Evolutionary conservation across 2,797 vertebrate genomes (phyloP), one percentile per base, ranked within the genome.

Genomic region (Typhlichthys eigenmanni): DNA sequence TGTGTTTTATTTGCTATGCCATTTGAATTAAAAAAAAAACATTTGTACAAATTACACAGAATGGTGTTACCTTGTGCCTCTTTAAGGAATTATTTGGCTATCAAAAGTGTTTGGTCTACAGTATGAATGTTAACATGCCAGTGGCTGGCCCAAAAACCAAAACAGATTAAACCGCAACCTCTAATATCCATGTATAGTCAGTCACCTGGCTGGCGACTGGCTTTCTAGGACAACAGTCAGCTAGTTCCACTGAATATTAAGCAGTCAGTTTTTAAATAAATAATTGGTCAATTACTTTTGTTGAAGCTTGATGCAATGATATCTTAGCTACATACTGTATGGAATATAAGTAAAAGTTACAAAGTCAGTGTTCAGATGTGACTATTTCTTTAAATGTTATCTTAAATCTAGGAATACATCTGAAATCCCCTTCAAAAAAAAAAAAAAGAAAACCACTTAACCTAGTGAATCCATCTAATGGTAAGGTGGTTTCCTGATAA

Each of bases 21-120:
- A 64, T 66, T 47, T 58, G 66, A 68, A 58, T 61, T 74, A 71
- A 75, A 72, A 65, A 75, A 72, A 60, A 53, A 80, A 66, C 11
- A 13, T 13, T 46, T 52, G 24, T 13, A 5, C 24, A 73, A 60
- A 59, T 66, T 49, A 14, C 1, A n/a, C 66, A 73, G 55, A n/a
- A 8, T 51, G 16, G 6, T 34, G 52, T 29, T 49, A 54, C 48
- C 43, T 32, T 62, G 43, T 48, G 13, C 24, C 24, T 29, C 24
- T 29, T 29, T 13, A 48, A 48, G 12, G 47, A 48, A 14, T 49
- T 47, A 61, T 61, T 64, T 29, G 57, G 46, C 13, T 10, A 64
- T 32, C 32, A 24, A 14, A 38, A 71, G 50, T 11, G 51, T 64
- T 58, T 57, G 7, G 52, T 53, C 48, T 72, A 29, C 24, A 29